Evolutionary conservation across 1,140 invertebrate species (phyloP), one percentile per base, ranked within the genome.

Genomic region (Cyphomyrmex costatus): DNA sequence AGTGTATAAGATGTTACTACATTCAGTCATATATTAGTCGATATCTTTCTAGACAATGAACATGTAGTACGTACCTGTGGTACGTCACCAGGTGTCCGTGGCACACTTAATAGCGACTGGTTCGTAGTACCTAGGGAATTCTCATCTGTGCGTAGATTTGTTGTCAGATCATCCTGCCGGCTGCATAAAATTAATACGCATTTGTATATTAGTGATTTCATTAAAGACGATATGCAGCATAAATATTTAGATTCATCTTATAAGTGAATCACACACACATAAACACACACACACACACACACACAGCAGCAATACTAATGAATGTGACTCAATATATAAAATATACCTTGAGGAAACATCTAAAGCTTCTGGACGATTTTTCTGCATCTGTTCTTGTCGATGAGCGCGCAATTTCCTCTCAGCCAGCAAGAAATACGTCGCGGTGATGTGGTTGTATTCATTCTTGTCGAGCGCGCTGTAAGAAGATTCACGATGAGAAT

Each of bases 401-500:
- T 97, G 96, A 61, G 97, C 96, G 93, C 97, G 96, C 30, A 99
- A 95, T 94, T 99, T 98, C 84, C 98, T 95, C 95, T 99, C 99
- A 30, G 99, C 99, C 86, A 99, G 95, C 89, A 99, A 95, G 95
- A 98, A 99, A 95, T 99, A 99, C 42, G 99, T 99, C 36, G 99
- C 99, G 46, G 99, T 99, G 89, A 99, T 98, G 95, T 99, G 98
- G 95, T 99, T 99, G 95, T 99, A 99, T 92, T 99, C 98, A 95
- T 99, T 98, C 93, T 97, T 98, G 92, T 99, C 98, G 86, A 99
- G 95, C 77, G 98, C 97, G 89, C 98, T 99, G 93, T 19, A 96
- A 96, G 4, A 49, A 68, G 12, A 56, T n/a, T 12, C 19, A 51
- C 8, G 4, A 6, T 78, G 0, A 80, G 24, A 76, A 61, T 46